These are phyloP conservation scores for Orthosia cruda DNA, from an alignment of 2,888 invertebrate species.

Conservation along the genomic window DNA sequence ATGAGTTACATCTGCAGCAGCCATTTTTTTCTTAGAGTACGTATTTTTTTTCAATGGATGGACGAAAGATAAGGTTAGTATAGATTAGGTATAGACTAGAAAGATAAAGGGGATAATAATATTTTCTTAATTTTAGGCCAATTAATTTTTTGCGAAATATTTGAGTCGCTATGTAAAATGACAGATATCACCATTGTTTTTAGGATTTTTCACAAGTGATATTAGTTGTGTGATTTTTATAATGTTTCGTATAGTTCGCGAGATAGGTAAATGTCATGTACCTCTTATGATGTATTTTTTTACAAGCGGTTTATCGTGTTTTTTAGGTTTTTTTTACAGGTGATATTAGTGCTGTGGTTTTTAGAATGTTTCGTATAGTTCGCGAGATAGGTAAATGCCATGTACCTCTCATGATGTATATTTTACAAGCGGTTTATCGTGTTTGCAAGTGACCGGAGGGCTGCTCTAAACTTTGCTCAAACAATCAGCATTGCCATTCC, in stretches of 20 bases:
- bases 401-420: too few relatives aligned
- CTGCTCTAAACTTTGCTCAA: too few relatives aligned
- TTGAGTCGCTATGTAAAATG: constrained; percentile 13
- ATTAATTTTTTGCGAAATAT: background rate
- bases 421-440: too few relatives aligned
- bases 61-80: constrained; percentile 49
- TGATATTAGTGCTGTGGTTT: background rate
- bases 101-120: constrained; percentile 6
- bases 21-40: constrained; percentile 1
- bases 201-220: background rate
- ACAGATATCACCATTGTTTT: background rate
- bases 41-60: constrained; percentile 32
- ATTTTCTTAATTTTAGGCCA: constrained; percentile 29
- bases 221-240: background rate
- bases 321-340: background rate
- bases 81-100: constrained; percentile 11
- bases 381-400: background rate
- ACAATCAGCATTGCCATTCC: too few relatives aligned
- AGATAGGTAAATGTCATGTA: too few relatives aligned
- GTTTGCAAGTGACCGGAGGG: too few relatives aligned
- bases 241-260: background rate
- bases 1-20: constrained; percentile 15
- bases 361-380: background rate
- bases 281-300: too few relatives aligned
- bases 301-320: too few relatives aligned